These are phyloP conservation scores for Rhyacophila brunnea DNA, from an alignment of 1,140 invertebrate genomes.

Conservation along the genomic window DNA sequence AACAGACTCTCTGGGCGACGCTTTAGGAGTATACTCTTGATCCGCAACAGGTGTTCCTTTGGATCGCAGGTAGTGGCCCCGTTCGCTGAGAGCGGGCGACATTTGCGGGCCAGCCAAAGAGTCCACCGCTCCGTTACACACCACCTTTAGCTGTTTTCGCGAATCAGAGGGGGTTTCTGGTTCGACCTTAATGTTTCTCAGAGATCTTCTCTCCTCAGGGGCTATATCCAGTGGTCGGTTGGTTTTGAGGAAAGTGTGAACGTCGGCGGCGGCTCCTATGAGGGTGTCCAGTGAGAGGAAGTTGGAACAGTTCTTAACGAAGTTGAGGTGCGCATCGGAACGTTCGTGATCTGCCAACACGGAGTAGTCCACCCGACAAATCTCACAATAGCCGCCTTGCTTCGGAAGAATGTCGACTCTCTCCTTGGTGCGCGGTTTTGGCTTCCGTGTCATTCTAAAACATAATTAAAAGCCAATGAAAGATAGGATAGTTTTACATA, in stretches of 20 bases:
- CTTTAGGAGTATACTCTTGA: slow-evolving; percentile 17
- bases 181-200: slow-evolving; percentile 40
- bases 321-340: slow-evolving; percentile 68
- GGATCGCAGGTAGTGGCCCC: slow-evolving; percentile 36
- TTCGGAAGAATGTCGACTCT: slow-evolving; percentile 21
- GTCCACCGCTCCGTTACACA: slow-evolving; percentile 46
- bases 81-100: slow-evolving; percentile 34
- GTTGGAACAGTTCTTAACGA: slow-evolving; percentile 69
- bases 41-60: slow-evolving; percentile 36
- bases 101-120: slow-evolving; percentile 13
- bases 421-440: slow-evolving; percentile 58
- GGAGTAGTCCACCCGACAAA: slow-evolving; percentile 69
- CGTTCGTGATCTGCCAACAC: slow-evolving; percentile 66
- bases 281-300: slow-evolving; percentile 68
- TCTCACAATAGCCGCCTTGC: slow-evolving; percentile 67
- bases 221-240: slow-evolving; percentile 35
- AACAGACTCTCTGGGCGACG: slow-evolving; percentile 14
- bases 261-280: slow-evolving; percentile 61
- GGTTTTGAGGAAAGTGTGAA: slow-evolving; percentile 61
- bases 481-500: background rate
- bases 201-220: slow-evolving; percentile 42
- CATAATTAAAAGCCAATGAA: background rate
- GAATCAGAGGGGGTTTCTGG: slow-evolving; percentile 4
- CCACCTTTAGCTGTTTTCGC: slow-evolving; percentile 16
- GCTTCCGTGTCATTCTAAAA: slow-evolving; percentile 64